Percentiles rank a stretch among this genome's conserved stretches.
Conservation (phyloP, 2,113 vertebrate species). For the Pionites leucogaster region DNA sequence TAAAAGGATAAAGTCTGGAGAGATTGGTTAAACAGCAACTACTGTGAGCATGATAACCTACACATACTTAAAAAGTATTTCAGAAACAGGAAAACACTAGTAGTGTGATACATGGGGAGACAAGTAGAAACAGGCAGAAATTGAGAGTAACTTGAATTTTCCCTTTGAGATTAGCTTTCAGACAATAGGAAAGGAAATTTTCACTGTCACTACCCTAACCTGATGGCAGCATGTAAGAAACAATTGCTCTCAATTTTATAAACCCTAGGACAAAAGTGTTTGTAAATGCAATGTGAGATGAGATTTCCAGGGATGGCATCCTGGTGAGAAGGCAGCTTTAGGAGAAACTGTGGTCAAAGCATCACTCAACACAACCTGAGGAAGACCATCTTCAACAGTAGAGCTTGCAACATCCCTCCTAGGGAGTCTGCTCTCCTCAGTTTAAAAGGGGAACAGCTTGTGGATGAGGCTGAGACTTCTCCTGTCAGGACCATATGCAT, state of each 20-base stretch:
- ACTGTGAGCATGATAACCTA: conserved; percentile 47
- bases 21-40: conserved; percentile 66
- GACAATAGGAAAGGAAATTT: conserved; percentile 35
- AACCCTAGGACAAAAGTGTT: background rate
- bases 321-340: background rate
- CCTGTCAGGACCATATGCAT: background rate
- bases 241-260: background rate
- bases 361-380: background rate
- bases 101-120: conserved; percentile 44
- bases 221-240: background rate
- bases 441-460: background rate
- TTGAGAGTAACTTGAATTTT: conserved; percentile 51
- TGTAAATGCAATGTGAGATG: background rate
- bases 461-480: background rate
- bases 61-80: conserved; percentile 51
- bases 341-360: background rate
- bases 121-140: conserved; percentile 59
- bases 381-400: background rate
- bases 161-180: conserved; percentile 42
- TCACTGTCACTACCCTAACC: conserved; percentile 37
- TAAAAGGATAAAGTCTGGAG: conserved; percentile 69
- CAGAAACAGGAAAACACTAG: conserved; percentile 46
- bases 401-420: background rate
- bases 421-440: background rate
- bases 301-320: background rate